Base-by-base conservation (phyloP, 2,113 vertebrate species). In the Amia ocellicauda region DNA sequence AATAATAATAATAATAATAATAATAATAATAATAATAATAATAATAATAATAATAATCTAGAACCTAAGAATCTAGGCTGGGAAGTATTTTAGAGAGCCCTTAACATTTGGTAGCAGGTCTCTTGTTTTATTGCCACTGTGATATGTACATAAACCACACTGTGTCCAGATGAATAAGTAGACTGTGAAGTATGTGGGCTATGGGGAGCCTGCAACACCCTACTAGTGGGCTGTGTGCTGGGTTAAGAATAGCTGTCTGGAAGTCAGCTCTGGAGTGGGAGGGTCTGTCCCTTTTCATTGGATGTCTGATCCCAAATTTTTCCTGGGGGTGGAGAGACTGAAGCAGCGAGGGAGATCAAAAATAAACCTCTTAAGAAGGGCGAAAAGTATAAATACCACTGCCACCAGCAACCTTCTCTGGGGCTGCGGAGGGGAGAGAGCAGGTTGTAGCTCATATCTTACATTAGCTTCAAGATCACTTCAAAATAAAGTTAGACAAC, bases 281-380 rank as follows among this genome's bases (percentile, higher is more conserved):
- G 88, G 82, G 83, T 81, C 83, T 72, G 69, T 57, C 82, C 64
- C 66, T 71, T 79, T 89, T 88, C 85, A 92, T 92, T 92, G 91
- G 91, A 81, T 84, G 76, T 84, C 87, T 77, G 77, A 83, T 90
- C 89, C 88, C 71, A 82, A 78, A 85, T 81, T 81, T 81, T 71
- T 78, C 62, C 56, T 70, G 78, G 89, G 92, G 93, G 93, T 93
- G 92, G 91, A 90, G 90, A 90, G 80, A 85, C 83, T 80, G 89
- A 88, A 89, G 82, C 86, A 88, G 86, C 80, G 79, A 84, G 85
- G 80, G 89, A 84, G 74, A 90, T 92, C 90, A 92, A 91, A 94
- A 94, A 93, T 92, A 93, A 92, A 83, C 91, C 86, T 87, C 90
- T 89, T 89, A 72, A 86, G 92, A 86, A 83, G 85, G 81, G 86